Evolutionary conservation across 2,888 invertebrate species (phyloP).

Genomic region (Saturnia japonica): DNA sequence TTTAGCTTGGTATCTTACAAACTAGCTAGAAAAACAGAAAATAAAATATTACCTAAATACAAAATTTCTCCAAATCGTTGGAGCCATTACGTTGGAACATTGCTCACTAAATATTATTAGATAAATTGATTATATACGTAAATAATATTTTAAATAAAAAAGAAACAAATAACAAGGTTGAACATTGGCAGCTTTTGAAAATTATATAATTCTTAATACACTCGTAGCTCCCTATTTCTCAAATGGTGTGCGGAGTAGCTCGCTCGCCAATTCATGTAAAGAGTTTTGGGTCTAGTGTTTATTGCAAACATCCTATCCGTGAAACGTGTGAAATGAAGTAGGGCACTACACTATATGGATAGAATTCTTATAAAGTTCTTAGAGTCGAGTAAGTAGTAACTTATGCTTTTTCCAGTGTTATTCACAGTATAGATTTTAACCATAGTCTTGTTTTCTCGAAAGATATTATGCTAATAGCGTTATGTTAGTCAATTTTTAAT

Average conservation of each 20-base stretch:
- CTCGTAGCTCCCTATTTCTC: background rate
- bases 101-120: no score
- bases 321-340: background rate
- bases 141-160: background rate
- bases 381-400: background rate
- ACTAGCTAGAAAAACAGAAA: no score
- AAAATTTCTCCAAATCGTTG: no score
- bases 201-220: constrained; percentile 3
- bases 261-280: constrained; percentile 39
- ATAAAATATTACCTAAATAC: no score
- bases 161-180: background rate
- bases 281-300: constrained; percentile 35
- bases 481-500: no score
- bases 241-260: background rate
- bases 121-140: background rate
- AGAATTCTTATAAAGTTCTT: background rate
- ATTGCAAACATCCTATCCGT: constrained; percentile 26
- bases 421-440: background rate
- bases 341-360: background rate
- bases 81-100: no score
- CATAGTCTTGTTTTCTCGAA: background rate
- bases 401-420: background rate
- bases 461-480: no score
- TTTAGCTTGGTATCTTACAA: no score
- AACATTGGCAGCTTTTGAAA: background rate